These are phyloP conservation scores for Xerus inauris DNA, from an alignment of 2,113 vertebrate genomes.

Conservation along the genomic window DNA sequence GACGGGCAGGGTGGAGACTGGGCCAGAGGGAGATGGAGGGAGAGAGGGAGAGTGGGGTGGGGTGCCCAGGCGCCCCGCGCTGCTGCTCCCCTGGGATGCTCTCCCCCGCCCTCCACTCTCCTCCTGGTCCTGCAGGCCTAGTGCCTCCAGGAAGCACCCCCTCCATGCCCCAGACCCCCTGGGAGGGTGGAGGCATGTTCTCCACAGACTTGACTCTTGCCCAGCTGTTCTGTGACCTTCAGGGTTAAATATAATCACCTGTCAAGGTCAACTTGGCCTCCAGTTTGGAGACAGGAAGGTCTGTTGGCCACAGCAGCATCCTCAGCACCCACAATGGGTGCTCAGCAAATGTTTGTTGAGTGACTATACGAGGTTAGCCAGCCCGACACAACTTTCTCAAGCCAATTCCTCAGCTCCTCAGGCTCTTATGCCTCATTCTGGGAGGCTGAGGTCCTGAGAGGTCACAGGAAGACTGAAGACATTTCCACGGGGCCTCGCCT, in stretches of 20 bases:
- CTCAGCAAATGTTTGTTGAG: background rate
- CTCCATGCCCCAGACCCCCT: background rate
- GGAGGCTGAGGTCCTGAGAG: background rate
- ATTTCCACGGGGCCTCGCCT: background rate
- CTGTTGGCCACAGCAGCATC: background rate
- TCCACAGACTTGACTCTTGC: background rate
- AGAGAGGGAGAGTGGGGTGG: fast-evolving
- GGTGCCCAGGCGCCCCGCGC: background rate
- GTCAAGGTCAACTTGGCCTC: background rate
- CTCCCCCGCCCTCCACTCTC: too few species aligned
- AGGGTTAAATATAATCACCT: background rate
- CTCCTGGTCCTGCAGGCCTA: background rate
- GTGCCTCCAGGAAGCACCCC: background rate
- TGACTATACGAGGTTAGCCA: background rate
- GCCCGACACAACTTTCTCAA: background rate
- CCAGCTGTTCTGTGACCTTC: background rate
- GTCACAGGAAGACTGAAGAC: background rate
- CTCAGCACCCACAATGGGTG: background rate
- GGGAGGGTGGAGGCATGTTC: background rate
- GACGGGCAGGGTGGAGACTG: fast-evolving
- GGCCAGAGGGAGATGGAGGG: background rate
- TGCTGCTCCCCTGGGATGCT: background rate
- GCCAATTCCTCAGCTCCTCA: background rate
- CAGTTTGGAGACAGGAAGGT: background rate
- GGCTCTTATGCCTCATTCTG: background rate